Conservation (phyloP, 1,140 invertebrate genomes). For the Drosophila sp. region DNA sequence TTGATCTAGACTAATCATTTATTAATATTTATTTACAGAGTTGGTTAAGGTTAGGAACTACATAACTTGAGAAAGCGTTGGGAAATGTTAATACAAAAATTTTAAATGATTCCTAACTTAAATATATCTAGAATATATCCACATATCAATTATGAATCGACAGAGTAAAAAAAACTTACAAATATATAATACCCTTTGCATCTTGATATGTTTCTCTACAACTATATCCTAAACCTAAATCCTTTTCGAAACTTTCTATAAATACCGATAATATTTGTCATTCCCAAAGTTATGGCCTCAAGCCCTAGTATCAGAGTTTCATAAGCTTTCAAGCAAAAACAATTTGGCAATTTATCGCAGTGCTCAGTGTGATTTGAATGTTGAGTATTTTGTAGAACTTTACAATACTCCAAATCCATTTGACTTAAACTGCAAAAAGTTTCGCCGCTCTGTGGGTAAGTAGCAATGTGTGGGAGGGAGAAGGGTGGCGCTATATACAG, state of each 20-base stretch:
- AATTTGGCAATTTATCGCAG: background rate
- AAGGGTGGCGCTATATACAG: background rate
- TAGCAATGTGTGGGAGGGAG: background rate
- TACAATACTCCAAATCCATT: constrained; percentile 33
- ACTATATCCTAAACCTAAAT: background rate
- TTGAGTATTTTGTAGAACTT: constrained; percentile 6
- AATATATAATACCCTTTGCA: no score
- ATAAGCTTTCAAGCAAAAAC: background rate
- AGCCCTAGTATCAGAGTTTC: background rate
- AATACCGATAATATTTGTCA: constrained; percentile 7
- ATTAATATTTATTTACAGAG: no score
- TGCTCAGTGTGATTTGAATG: constrained; percentile 2
- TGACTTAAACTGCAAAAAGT: constrained; percentile 44
- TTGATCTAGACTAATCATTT: no score
- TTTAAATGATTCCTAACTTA: no score
- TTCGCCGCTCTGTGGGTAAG: background rate
- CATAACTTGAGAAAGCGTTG: no score
- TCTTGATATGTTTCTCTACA: no score
- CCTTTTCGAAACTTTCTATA: background rate
- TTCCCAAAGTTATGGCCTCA: background rate
- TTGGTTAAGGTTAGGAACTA: no score
- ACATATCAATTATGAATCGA: no score
- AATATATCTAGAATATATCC: no score
- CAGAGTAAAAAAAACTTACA: no score
- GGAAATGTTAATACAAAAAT: no score